These are phyloP conservation scores for Brenthis hecate DNA, from an alignment of 2,888 invertebrate species.

Conservation along the genomic window DNA sequence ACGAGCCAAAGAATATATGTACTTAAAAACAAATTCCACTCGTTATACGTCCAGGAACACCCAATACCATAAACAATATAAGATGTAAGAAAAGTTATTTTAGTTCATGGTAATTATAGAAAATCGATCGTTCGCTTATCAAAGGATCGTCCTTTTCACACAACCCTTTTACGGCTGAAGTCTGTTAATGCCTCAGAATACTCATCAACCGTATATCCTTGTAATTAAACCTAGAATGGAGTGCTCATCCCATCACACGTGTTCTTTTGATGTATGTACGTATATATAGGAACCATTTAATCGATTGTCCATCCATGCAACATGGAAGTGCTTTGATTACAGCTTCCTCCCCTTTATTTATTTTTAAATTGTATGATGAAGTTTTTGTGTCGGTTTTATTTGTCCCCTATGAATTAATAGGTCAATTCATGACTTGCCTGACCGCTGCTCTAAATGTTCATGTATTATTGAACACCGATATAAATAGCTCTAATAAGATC, in stretches of 20 bases:
- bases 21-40: background rate
- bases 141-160: background rate
- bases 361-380: constrained; percentile 64
- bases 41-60: no score
- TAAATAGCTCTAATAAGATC: background rate
- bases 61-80: background rate
- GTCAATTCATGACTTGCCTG: constrained; percentile 44
- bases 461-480: constrained; percentile 7
- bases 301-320: constrained; percentile 72
- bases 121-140: constrained; percentile 10
- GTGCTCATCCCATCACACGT: constrained; percentile 38
- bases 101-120: background rate
- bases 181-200: background rate
- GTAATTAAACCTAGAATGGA: constrained; percentile 36
- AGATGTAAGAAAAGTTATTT: background rate
- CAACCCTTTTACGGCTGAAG: constrained; percentile 2
- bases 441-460: constrained; percentile 22
- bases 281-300: constrained; percentile 59
- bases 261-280: constrained; percentile 44
- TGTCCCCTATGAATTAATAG: constrained; percentile 53
- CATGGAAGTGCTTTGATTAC: constrained; percentile 73
- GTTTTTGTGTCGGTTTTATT: constrained; percentile 51
- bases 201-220: constrained; percentile 41
- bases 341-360: constrained; percentile 74
- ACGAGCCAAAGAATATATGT: background rate